Evolutionary conservation across 2,113 vertebrate genomes (phyloP).

Genomic region (Laticauda laticaudata): DNA sequence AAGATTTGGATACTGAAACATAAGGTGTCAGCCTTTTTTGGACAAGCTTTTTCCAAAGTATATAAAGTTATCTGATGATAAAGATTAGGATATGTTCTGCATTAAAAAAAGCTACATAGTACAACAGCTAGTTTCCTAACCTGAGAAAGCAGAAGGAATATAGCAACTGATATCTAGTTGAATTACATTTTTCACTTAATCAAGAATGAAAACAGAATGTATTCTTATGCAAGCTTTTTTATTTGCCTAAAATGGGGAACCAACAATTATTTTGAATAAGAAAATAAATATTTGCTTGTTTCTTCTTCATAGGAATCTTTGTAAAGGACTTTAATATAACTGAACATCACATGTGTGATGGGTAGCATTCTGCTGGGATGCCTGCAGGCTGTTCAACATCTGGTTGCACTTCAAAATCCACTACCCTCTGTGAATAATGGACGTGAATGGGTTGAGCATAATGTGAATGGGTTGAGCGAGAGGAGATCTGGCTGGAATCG

Average conservation of each 20-base stretch:
- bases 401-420: neutral
- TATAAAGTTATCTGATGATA: neutral
- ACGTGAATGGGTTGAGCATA: too few species aligned
- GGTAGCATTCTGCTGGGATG: neutral
- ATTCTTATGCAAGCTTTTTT: neutral
- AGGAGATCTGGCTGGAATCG: fast-evolving
- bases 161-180: neutral
- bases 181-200: neutral
- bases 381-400: neutral
- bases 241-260: neutral
- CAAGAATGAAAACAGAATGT: neutral
- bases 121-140: neutral
- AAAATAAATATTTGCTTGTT: neutral
- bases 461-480: too few species aligned
- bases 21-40: neutral
- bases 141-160: neutral
- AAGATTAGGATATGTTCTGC: neutral
- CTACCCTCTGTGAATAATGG: neutral
- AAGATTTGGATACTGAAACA: neutral
- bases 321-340: neutral
- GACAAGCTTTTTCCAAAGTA: neutral
- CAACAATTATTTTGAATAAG: neutral
- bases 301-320: neutral
- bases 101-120: neutral
- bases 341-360: neutral